Base-by-base conservation (phyloP, 2,113 vertebrate genomes). In the Bubo bubo region DNA sequence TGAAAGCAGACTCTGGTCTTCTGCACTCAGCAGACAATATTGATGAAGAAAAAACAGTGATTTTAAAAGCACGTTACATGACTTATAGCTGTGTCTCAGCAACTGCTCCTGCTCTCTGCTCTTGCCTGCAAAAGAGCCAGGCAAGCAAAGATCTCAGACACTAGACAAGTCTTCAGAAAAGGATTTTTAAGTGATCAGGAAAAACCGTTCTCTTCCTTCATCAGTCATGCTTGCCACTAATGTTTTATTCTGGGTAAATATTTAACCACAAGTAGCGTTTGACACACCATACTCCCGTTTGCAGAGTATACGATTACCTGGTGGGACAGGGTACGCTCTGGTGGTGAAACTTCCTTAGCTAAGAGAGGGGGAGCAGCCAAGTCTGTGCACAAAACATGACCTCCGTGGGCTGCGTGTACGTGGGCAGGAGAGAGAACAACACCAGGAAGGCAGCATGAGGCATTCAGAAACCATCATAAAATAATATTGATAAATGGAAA, bases 381-480 rank as follows among this genome's bases (percentile, higher is more conserved):
- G 26, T 45, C n/a, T 43, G 66, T 4, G 5, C 67, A 22, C 52
- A 68, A 30, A 86, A 41, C 47, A 17, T 9, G 2, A 55, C 34
- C 37, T 67, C 45, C 1, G 7, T 14, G 26, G 28, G 28, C 8
- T 24, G 34, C 1, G 2, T 20, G 45, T 60, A 21, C 2, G 1
- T 10, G 68, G 68, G 77, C 41, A 90, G 14, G 30, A 30, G 14
- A 56, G 20, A 45, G 16, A 74, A 8, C 2, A 21, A 60, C 2
- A 11, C 64, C 52, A 82, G 64, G 10, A 30, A 55, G 50, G 75
- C n/a, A 49, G 63, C n/a, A 15, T 0, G 39, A 72, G 62, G 30
- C 4, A 45, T 16, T 56, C 47, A 52, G 34, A 62, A 74, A 32
- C 26, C 62, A 11, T 35, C n/a, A 49, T 37, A 21, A 92, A 88